These are phyloP conservation scores for Ceratina australensis DNA, from an alignment of 1,140 invertebrate species.

Conservation along the genomic window DNA sequence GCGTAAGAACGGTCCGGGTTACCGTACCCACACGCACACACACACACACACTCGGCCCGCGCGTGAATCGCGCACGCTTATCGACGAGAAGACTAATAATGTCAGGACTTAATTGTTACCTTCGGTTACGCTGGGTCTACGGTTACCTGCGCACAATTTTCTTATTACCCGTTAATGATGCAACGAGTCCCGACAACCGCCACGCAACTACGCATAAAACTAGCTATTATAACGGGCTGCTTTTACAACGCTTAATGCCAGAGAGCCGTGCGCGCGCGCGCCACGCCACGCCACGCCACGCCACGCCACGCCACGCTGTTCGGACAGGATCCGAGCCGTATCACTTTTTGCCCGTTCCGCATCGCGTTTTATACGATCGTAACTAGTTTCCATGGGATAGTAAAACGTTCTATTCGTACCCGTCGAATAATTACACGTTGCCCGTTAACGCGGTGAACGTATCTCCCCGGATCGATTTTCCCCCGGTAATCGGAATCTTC, in stretches of 20 bases:
- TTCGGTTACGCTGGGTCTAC: conserved; percentile 45
- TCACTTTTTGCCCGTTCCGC: conserved; percentile 51
- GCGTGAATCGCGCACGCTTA: conserved; percentile 18
- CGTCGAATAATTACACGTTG: conserved; percentile 49
- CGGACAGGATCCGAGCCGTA: conserved; percentile 18
- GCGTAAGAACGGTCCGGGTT: neutral
- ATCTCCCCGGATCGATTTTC: conserved; percentile 29
- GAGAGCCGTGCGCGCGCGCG: neutral
- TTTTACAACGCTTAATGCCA: conserved; percentile 58
- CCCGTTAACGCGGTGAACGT: conserved; percentile 36
- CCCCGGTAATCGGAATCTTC: conserved; percentile 27
- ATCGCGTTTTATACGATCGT: conserved; percentile 51
- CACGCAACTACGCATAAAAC: conserved; percentile 55
- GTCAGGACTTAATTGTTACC: conserved; percentile 60
- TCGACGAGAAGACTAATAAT: conserved; percentile 55
- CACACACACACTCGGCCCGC: neutral
- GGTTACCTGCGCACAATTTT: conserved; percentile 62
- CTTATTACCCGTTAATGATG: conserved; percentile 67
- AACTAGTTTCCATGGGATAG: conserved; percentile 32
- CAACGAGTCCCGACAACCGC: conserved; percentile 53
- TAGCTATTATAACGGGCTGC: conserved; percentile 58
- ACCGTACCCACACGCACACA: no score
- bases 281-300: no score
- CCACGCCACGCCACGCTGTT: neutral
- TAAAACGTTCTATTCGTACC: conserved; percentile 32